Conservation (phyloP, 2,113 vertebrate genomes). For the Dicerorhinus sumatrensis region DNA sequence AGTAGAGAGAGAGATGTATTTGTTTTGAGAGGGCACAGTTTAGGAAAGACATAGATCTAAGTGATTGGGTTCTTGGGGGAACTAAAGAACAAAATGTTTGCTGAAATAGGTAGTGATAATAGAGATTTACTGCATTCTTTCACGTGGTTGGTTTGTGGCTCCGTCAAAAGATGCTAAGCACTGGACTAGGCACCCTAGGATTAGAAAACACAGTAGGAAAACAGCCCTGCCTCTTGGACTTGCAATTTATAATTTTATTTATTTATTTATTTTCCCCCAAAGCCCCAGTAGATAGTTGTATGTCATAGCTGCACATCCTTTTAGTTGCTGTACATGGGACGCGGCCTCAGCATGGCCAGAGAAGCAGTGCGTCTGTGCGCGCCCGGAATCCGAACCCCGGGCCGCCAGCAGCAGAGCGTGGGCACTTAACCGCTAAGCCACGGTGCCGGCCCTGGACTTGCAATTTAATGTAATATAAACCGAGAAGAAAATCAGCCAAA, state of each 20-base stretch:
- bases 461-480: background rate
- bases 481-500: background rate
- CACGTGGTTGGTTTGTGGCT: background rate
- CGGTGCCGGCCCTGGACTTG: too few species aligned
- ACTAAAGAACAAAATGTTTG: background rate
- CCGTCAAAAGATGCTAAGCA: background rate
- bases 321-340: too few species aligned
- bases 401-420: too few species aligned
- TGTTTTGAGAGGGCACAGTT: slow-evolving; percentile 18
- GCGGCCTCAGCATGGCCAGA: too few species aligned
- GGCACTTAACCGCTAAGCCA: too few species aligned
- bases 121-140: background rate
- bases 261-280: too few species aligned
- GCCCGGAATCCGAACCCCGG: too few species aligned
- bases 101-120: background rate
- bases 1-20: background rate
- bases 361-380: too few species aligned
- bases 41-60: background rate
- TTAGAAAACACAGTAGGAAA: background rate
- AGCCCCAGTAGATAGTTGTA: too few species aligned
- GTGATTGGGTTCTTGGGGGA: background rate
- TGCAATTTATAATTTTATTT: too few species aligned
- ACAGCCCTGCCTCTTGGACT: background rate
- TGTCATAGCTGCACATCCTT: too few species aligned
- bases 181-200: background rate